Evolutionary conservation across 2,888 invertebrate genomes (phyloP).

Genomic region (Norana najaformis): DNA sequence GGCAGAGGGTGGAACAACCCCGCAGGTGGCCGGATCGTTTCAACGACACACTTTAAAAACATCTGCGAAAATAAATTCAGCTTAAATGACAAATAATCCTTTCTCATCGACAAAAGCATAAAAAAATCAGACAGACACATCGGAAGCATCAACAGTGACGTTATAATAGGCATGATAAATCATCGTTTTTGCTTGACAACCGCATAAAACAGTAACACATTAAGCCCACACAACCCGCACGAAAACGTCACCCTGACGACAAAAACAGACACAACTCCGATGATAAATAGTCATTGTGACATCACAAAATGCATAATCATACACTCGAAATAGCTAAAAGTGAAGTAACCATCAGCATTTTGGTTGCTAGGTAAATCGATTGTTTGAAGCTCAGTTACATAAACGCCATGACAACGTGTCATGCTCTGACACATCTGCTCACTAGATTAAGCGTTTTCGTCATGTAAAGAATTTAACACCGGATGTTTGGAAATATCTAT

Average conservation of each 20-base stretch:
- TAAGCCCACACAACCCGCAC: not conserved
- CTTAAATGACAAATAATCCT: not conserved
- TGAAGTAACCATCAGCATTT: too few species aligned
- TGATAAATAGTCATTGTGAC: conserved; percentile 2
- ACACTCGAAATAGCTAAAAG: not conserved
- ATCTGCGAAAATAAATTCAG: not conserved
- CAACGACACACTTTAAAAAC: not conserved
- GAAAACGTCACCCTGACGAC: not conserved
- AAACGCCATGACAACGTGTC: not conserved
- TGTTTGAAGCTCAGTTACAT: conserved; percentile 5
- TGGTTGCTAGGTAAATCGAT: too few species aligned
- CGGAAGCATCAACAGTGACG: not conserved
- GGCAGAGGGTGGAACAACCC: not conserved
- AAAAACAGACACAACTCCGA: not conserved
- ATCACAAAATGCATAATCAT: not conserved
- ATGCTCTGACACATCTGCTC: not conserved
- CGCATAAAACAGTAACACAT: conserved; percentile 13
- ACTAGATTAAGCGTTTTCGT: too few species aligned
- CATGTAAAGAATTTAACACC: too few species aligned
- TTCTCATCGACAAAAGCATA: not conserved
- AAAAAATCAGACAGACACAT: not conserved
- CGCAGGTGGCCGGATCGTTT: not conserved
- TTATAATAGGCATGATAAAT: not conserved
- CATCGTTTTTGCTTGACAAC: not conserved
- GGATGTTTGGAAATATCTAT: too few species aligned